A percentile compares a stretch with the other conserved stretches of the same genome.
Conservation (phyloP, 1,140 invertebrate genomes). For the Chionoecetes opilio region DNA sequence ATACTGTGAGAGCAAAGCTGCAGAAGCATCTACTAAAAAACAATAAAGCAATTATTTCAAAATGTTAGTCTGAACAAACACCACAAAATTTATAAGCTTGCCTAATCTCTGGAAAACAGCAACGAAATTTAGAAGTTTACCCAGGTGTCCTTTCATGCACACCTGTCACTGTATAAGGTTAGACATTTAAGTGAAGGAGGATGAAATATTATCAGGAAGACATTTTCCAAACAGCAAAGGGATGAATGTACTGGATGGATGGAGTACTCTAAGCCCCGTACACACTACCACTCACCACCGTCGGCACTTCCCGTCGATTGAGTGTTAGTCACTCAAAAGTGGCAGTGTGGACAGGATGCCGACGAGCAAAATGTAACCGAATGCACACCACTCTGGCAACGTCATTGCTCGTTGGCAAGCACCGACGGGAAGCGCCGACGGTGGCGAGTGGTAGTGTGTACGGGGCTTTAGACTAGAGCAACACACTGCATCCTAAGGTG, state of each 20-base stretch:
- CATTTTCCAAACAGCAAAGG: neutral
- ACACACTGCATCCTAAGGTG: neutral
- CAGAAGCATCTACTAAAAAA: conserved; percentile 62
- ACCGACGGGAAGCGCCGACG: no score
- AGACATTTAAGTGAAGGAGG: neutral
- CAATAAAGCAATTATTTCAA: conserved; percentile 55
- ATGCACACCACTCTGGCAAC: no score
- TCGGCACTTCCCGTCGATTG: no score
- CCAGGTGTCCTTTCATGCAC: neutral
- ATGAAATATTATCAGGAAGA: neutral
- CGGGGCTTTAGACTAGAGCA: no score
- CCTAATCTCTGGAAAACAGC: conserved; percentile 47
- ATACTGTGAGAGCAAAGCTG: conserved; percentile 63
- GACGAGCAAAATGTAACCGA: no score
- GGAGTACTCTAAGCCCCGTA: neutral
- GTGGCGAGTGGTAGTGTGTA: no score
- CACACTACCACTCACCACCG: no score
- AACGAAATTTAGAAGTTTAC: neutral
- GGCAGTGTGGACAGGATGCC: no score
- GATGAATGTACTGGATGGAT: neutral
- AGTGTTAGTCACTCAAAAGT: no score
- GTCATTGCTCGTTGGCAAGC: no score
- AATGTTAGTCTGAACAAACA: conserved; percentile 68
- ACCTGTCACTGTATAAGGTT: neutral
- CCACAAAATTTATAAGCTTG: conserved; percentile 54